Base-by-base conservation (phyloP, 2,797 vertebrate species). In the Tympanoctomys barrerae region DNA sequence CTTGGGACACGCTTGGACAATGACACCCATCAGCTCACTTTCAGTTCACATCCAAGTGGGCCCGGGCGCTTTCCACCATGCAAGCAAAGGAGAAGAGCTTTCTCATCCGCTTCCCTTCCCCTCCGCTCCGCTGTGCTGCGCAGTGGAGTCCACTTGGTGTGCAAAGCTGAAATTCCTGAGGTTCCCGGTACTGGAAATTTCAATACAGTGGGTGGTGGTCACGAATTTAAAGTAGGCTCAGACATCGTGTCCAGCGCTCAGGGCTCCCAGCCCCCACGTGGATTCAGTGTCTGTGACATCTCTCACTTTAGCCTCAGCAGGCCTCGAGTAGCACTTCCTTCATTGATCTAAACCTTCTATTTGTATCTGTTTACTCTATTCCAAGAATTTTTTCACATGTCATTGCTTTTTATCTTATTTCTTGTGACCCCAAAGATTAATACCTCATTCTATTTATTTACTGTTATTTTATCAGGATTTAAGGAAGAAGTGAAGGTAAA, bases 11-110 rank as follows among this genome's bases (percentile, higher is more conserved):
- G 4, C 13, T 52, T 81, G 49, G 94, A 96, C 95, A 77, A 85
- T 90, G 92, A 97, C 98, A 95, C 91, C 87, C 96, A 92, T 95
- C 93, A 96, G 97, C 91, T 97, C 96, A 94, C 96, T 98, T 97
- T 73, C 39, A 33, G 57, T 81, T 88, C 61, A 80, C 31, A 64
- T 26, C 66, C 79, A 71, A 31, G 64, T 13, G 26, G 26, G 96
- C 39, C 64, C 28, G 64, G 86, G 19, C 39, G 24, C 21, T 49
- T 94, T 87, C 62, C 87, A n/a, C 59, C 70, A 52, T 31, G 73
- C 68, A 79, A 62, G 73, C 62, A 28, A 79, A 2, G 21, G 14
- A 83, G 52, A n/a, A 59, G 42, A 81, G 28, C 13, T 61, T 89
- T 78, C 66, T 86, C 49, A 78, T 8, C 66, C 33, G 68, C 64